These are phyloP conservation scores for Epinephelus coioides DNA, from an alignment of 2,797 vertebrate species.

Conservation along the genomic window DNA sequence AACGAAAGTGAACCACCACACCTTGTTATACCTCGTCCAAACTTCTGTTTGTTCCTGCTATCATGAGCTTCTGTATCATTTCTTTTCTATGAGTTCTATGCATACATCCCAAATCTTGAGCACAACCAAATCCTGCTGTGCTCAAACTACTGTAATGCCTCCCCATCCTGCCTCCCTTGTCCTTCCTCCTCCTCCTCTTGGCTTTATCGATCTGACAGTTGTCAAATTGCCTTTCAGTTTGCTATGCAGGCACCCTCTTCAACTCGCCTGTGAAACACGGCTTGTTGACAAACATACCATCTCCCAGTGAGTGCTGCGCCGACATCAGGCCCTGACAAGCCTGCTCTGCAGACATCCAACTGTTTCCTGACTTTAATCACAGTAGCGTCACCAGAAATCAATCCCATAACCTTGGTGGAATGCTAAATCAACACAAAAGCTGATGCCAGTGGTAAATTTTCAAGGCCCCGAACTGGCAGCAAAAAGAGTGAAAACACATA, in stretches of 20 bases:
- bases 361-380: slow-evolving; percentile 74
- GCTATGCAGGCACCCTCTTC: slow-evolving; percentile 45
- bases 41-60: too few species aligned
- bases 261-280: slow-evolving; percentile 61
- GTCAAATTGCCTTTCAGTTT: slow-evolving; percentile 67
- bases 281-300: slow-evolving; percentile 72
- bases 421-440: slow-evolving; percentile 70
- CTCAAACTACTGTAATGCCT: slow-evolving; percentile 1
- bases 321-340: slow-evolving; percentile 52
- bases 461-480: not conserved
- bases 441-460: slow-evolving; percentile 31
- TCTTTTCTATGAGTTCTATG: not conserved
- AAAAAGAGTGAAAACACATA: slow-evolving; percentile 32
- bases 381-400: slow-evolving; percentile 69
- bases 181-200: slow-evolving; percentile 24
- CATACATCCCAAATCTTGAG: slow-evolving; percentile 25
- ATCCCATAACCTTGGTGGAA: slow-evolving; percentile 69
- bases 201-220: slow-evolving; percentile 70
- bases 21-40: too few species aligned
- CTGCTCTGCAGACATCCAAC: slow-evolving; percentile 65
- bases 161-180: not conserved
- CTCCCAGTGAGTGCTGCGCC: slow-evolving; percentile 43
- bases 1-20: too few species aligned
- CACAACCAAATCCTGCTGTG: slow-evolving; percentile 12
- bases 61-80: too few species aligned